These are phyloP conservation scores for Grammomys surdaster DNA, from an alignment of 2,113 vertebrate genomes.

Conservation along the genomic window DNA sequence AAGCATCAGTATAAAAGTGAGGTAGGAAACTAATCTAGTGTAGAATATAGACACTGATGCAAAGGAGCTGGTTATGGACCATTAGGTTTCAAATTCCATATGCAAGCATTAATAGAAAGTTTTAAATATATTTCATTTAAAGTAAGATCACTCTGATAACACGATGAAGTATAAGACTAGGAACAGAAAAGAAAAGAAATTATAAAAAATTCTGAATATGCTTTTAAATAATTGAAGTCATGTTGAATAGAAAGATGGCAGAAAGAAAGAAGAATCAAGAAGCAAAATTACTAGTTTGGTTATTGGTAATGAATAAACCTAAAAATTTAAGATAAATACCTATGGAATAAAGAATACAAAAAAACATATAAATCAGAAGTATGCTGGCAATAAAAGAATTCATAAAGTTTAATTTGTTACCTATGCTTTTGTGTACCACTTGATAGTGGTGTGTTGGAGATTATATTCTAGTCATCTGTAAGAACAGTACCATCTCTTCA, in stretches of 20 bases:
- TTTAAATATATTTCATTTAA: conserved; percentile 10
- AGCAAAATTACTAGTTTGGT: not conserved
- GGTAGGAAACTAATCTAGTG: not conserved
- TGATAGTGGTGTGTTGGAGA: not conserved
- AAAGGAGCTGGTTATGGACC: not conserved
- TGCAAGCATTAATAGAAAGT: not conserved
- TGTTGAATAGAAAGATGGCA: not conserved
- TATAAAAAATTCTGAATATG: not conserved
- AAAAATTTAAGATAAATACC: not conserved
- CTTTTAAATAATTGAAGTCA: not conserved
- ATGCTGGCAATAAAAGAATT: not conserved
- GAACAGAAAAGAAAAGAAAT: not conserved
- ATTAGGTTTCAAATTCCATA: not conserved
- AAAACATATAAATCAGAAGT: not conserved
- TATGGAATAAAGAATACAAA: not conserved
- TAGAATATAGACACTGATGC: not conserved
- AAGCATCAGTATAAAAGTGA: not conserved
- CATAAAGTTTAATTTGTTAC: not conserved
- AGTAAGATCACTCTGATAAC: not conserved
- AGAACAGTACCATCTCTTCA: not conserved
- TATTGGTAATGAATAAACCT: not conserved
- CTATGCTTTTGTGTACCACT: not conserved
- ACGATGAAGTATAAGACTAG: not conserved
- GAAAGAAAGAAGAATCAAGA: not conserved
- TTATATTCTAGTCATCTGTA: not conserved